Conservation (phyloP, 2,113 vertebrate species). For the Apeltes quadracus region DNA sequence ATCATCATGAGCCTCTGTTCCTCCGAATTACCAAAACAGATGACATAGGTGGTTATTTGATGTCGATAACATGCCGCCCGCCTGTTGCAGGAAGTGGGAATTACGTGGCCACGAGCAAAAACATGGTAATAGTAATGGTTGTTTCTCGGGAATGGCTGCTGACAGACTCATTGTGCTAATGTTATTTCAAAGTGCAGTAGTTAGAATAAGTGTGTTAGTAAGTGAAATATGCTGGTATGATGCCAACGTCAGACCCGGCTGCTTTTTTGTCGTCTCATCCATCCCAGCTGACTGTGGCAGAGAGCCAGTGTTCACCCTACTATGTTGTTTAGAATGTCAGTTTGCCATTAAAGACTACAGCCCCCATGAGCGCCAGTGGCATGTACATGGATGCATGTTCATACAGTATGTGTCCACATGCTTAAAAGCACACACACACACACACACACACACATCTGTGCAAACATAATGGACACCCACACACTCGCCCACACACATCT, state of each 20-base stretch:
- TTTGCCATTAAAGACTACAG: conserved; percentile 4
- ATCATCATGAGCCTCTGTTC: conserved; percentile 21
- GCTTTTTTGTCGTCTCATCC: not conserved
- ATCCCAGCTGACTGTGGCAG: not conserved
- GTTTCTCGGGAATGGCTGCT: conserved; percentile 25
- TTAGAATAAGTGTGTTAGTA: not conserved
- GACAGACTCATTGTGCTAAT: conserved; percentile 17
- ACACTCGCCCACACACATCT: not conserved
- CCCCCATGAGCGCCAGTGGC: not conserved
- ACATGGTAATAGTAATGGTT: conserved; percentile 36
- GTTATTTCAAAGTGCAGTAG: not conserved
- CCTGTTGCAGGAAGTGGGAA: conserved; percentile 64
- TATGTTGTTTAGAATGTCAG: not conserved
- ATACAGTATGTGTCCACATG: not conserved
- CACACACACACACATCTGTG: conserved; percentile 16
- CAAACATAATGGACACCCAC: conserved; percentile 8
- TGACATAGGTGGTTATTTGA: conserved; percentile 31
- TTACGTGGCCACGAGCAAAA: conserved; percentile 42
- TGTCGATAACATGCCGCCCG: conserved; percentile 61
- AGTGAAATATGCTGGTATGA: not conserved
- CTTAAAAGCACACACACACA: conserved; percentile 15
- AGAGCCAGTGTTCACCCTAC: not conserved
- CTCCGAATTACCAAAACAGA: conserved; percentile 41
- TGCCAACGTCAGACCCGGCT: not conserved
- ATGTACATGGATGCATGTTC: not conserved